Percentiles rank a stretch among this genome's conserved stretches.
These are phyloP conservation scores for Pterophyllum scalare DNA, from an alignment of 2,113 vertebrate species.

Conservation along the genomic window DNA sequence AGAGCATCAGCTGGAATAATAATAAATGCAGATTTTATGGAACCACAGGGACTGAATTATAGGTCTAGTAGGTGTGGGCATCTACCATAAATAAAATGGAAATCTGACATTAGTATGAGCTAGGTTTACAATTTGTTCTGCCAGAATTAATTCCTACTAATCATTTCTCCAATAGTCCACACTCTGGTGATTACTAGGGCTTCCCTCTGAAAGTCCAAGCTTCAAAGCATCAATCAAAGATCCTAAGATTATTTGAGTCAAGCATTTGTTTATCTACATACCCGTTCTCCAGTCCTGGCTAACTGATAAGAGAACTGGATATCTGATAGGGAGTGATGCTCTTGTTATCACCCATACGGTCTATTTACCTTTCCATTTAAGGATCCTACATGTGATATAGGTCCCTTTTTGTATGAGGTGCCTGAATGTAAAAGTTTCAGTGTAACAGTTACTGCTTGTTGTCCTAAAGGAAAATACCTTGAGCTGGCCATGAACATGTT, in stretches of 20 bases:
- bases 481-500: neutral
- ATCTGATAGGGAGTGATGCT: neutral
- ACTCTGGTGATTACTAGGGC: neutral
- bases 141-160: neutral
- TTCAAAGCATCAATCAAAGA: neutral
- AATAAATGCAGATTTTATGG: neutral
- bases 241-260: neutral
- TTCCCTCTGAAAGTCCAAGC: neutral
- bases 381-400: accelerated
- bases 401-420: neutral
- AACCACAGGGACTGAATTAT: neutral
- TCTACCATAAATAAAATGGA: neutral
- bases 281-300: neutral
- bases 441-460: neutral
- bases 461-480: neutral
- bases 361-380: neutral
- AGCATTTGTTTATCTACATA: neutral
- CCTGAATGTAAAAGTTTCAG: neutral
- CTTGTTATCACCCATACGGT: neutral
- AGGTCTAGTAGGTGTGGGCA: neutral
- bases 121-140: neutral
- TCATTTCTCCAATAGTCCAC: neutral
- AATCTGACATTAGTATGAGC: neutral
- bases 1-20: neutral
- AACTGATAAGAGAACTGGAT: conserved; percentile 4